phyloP scores from a whole-genome alignment of 2,113 vertebrate species.

The Odontesthes bonariensis region DNA sequence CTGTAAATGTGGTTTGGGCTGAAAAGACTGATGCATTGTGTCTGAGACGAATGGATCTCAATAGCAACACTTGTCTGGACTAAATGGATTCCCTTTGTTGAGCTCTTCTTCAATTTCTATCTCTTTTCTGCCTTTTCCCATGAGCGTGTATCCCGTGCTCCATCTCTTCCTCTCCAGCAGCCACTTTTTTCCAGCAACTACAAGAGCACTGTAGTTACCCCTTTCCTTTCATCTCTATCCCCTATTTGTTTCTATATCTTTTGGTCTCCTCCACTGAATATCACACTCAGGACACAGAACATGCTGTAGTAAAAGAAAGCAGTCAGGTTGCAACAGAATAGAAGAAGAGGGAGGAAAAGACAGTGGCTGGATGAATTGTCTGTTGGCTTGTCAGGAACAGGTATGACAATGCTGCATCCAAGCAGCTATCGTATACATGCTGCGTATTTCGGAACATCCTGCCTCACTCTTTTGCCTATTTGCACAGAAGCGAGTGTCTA shows the following conservation, averaged over 20 bases:
- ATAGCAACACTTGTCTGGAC: slow-evolving; percentile 61
- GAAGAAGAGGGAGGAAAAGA: slow-evolving; percentile 8
- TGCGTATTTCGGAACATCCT: slow-evolving; percentile 52
- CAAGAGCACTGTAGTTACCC: slow-evolving; percentile 30
- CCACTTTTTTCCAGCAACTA: slow-evolving; percentile 47
- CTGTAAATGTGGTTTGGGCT: slow-evolving; percentile 45
- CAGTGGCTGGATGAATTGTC: slow-evolving; percentile 40
- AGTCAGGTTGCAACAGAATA: slow-evolving; percentile 24
- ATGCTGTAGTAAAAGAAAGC: neutral
- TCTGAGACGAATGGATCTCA: slow-evolving; percentile 62
- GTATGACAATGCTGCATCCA: slow-evolving; percentile 38
- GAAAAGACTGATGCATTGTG: slow-evolving; percentile 64
- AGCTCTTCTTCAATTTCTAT: slow-evolving; percentile 61
- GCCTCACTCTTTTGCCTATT: slow-evolving; percentile 29
- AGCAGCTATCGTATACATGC: slow-evolving; percentile 29
- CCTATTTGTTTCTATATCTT: neutral
- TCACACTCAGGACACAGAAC: neutral
- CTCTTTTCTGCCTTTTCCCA: slow-evolving; percentile 34
- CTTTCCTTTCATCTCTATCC: slow-evolving; percentile 26
- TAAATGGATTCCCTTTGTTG: slow-evolving; percentile 68
- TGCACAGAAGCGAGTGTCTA: slow-evolving; percentile 34
- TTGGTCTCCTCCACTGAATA: neutral
- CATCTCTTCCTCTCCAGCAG: slow-evolving; percentile 44
- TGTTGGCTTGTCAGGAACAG: slow-evolving; percentile 50
- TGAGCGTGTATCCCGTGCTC: slow-evolving; percentile 31